phyloP scores from a whole-genome alignment of 1,140 invertebrate species.

The Drosophila burlai region DNA sequence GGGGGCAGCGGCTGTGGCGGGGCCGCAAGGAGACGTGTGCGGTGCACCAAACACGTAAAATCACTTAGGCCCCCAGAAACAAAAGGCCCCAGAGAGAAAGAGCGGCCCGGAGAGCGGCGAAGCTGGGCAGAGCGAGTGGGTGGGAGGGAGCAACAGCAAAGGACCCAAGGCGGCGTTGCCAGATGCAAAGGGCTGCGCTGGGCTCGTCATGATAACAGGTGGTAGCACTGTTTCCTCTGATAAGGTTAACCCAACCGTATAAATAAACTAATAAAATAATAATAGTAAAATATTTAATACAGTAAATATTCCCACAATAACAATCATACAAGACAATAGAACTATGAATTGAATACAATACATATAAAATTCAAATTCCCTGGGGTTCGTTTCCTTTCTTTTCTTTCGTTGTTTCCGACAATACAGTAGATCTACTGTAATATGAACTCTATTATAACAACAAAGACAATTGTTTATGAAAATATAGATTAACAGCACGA shows the following conservation, averaged over 20 bases:
- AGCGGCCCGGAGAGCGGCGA: conserved; percentile 4
- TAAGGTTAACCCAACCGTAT: background rate
- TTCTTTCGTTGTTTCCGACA: background rate
- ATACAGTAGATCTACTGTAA: too few species aligned
- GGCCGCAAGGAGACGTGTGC: conserved; percentile 58
- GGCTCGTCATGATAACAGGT: conserved; percentile 44
- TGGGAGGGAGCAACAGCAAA: conserved; percentile 19
- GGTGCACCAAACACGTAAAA: conserved; percentile 84
- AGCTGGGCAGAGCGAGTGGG: conserved; percentile 10
- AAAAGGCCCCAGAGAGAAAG: conserved; percentile 37
- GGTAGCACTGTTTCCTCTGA: conserved; percentile 43
- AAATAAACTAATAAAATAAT: background rate
- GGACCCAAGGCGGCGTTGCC: conserved; percentile 42
- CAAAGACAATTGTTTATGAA: background rate
- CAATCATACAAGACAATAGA: background rate
- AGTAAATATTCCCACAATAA: background rate
- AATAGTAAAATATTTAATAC: background rate
- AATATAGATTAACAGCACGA: background rate
- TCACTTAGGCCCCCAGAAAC: conserved; percentile 74
- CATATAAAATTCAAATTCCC: background rate
- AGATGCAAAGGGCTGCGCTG: conserved; percentile 29
- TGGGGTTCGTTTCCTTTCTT: background rate
- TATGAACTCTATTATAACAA: background rate
- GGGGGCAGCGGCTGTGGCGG: conserved; percentile 9
- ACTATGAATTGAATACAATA: background rate